phyloP scores from a whole-genome alignment of 1,140 invertebrate genomes.

The Scylla paramamosain region DNA sequence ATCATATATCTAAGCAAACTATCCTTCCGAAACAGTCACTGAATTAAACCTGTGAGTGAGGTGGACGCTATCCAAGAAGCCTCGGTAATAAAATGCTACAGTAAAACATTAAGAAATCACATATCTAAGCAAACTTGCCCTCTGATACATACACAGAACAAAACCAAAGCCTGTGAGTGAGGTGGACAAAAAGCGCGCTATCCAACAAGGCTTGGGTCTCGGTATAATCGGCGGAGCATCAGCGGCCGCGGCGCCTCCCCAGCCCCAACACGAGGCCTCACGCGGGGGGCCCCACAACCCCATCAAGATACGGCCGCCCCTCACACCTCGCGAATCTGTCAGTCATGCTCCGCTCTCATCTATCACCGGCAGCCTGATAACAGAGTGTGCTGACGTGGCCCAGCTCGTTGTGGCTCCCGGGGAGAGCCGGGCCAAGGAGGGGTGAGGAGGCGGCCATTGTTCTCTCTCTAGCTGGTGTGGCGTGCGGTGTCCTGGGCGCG shows the following conservation, averaged over 20 bases:
- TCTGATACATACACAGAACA: neutral
- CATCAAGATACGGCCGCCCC: slow-evolving; percentile 56
- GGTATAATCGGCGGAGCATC: neutral
- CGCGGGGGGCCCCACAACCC: slow-evolving; percentile 30
- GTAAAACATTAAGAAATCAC: neutral
- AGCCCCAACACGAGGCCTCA: slow-evolving; percentile 8
- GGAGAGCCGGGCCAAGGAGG: neutral
- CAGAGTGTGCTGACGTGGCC: slow-evolving; percentile 36
- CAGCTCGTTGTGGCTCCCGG: neutral
- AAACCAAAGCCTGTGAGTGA: neutral
- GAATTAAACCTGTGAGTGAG: neutral
- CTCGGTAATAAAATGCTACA: too few species aligned
- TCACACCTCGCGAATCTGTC: slow-evolving; percentile 64
- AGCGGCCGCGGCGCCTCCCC: neutral
- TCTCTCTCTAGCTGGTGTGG: neutral
- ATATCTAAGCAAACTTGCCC: neutral
- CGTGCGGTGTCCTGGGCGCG: neutral
- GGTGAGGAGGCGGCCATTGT: neutral
- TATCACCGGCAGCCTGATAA: slow-evolving; percentile 43
- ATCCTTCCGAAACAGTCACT: too few species aligned
- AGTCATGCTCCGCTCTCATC: slow-evolving; percentile 64
- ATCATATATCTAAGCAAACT: neutral
- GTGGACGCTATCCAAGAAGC: neutral
- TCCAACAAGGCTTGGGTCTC: neutral
- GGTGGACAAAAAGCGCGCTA: neutral